Conservation (phyloP, 2,888 invertebrate species). For the Oegoconia quadripuncta region DNA sequence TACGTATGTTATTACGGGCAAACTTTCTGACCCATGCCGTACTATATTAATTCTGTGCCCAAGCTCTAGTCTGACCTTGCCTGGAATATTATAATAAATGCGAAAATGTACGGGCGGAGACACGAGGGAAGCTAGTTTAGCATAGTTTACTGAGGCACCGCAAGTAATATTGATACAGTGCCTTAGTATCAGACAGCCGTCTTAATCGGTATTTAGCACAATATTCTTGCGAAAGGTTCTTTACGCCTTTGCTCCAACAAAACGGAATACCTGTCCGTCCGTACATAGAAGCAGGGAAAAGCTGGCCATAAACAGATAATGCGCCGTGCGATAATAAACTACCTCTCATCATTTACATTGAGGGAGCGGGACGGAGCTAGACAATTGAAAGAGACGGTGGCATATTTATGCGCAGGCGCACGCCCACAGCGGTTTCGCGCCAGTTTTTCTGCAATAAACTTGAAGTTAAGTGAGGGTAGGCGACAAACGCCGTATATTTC, state of each 20-base stretch:
- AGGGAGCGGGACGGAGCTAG: conserved; percentile 25
- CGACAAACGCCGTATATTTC: conserved; percentile 38
- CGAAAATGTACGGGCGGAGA: no score
- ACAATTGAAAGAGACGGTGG: conserved; percentile 33
- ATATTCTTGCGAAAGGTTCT: no score
- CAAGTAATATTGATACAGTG: no score
- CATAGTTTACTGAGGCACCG: no score
- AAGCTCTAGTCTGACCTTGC: no score
- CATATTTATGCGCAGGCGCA: conserved; percentile 42
- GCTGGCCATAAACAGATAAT: conserved; percentile 29
- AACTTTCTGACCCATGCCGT: no score
- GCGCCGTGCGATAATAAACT: conserved; percentile 50
- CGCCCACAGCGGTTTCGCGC: conserved; percentile 49
- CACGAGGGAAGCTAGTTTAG: no score
- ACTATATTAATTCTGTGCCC: no score
- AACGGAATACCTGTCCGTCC: neutral
- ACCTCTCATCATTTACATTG: conserved; percentile 58
- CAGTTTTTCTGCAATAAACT: conserved; percentile 57
- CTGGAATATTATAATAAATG: no score
- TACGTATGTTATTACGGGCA: no score
- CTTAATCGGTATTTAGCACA: no score
- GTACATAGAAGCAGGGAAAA: conserved; percentile 6
- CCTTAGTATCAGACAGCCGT: no score
- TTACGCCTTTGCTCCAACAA: neutral
- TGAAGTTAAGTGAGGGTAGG: conserved; percentile 35